Base-by-base conservation (phyloP, 2,113 vertebrate species). In the Loxodonta africana region DNA sequence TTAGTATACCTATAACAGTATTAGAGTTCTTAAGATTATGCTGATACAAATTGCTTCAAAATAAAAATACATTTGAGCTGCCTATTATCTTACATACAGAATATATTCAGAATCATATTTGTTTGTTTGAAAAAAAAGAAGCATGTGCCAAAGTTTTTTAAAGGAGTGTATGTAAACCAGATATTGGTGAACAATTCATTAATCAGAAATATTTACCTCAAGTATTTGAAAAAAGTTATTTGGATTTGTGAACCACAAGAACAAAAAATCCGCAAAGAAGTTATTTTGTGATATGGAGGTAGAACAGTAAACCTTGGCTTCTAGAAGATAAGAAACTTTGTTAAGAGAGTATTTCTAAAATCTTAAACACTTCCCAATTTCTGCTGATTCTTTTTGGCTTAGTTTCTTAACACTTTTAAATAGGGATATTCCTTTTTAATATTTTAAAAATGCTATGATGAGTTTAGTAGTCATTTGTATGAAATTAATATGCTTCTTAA, bases 141-240 rank as follows among this genome's bases (percentile, higher is more conserved):
- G 48, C 10, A 4, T 48, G 48, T 57, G 53, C 53, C 51, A 57
- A 41, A 7, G 71, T 73, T 67, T 88, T 12, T 96, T 80, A 12
- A 82, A 37, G 14, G 2, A 0, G 30, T 81, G 44, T 89, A 2
- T 78, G 9, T 25, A 88, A 84, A 48, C 2, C n/a, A 85, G 65
- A 84, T 57, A 53, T 67, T 78, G 25, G 8, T 81, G 46, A 93
- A 84, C 15, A 85, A 71, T 76, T 95, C 44, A 69, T 95, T 88
- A 63, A 63, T 90, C 53, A 93, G 60, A 91, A 95, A 93, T 95
- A 23, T 62, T 97, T 88, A 65, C 12, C 2, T 77, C 69, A 62
- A 6, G 6, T n/a, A 0, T 92, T 83, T 89, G 18, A 88, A 88
- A 88, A 30, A 30, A 87, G 53, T 90, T 71, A 37, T 69, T 88